Percentiles rank a stretch among this genome's conserved stretches.
Evolutionary conservation across 2,797 vertebrate species (phyloP).

Genomic region (Kryptopterus vitreolus): DNA sequence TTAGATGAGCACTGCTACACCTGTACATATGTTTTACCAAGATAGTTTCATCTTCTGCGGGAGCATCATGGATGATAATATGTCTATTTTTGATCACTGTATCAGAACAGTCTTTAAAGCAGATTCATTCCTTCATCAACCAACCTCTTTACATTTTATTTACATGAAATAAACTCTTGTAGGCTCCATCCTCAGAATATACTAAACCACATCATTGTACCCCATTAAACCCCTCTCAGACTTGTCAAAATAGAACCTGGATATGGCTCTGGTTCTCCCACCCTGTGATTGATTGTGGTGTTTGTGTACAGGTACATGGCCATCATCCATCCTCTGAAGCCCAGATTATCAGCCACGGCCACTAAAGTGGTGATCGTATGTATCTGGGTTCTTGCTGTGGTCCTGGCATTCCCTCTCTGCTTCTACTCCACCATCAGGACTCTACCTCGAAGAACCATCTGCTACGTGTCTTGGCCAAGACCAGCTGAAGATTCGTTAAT

Average conservation of each 20-base stretch:
- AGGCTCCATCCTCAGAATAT: too few relatives aligned
- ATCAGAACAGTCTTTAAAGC: too few relatives aligned
- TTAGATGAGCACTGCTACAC: too few relatives aligned
- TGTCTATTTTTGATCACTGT: too few relatives aligned
- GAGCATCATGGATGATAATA: too few relatives aligned
- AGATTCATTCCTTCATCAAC: too few relatives aligned
- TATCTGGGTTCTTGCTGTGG: slow-evolving; percentile 83
- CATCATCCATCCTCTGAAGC: slow-evolving; percentile 85
- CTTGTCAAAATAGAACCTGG: background rate
- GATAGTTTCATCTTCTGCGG: too few relatives aligned
- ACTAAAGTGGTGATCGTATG: slow-evolving; percentile 82
- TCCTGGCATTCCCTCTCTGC: slow-evolving; percentile 82
- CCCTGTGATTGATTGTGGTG: background rate
- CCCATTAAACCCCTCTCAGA: background rate
- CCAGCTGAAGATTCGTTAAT: slow-evolving; percentile 77
- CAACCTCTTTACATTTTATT: too few relatives aligned
- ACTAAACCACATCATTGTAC: too few relatives aligned
- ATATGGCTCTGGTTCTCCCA: background rate
- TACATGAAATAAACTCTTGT: too few relatives aligned
- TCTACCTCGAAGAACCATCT: slow-evolving; percentile 78
- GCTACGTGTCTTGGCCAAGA: slow-evolving; percentile 84
- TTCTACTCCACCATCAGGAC: slow-evolving; percentile 82
- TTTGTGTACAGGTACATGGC: slow-evolving; percentile 79
- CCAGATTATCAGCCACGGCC: slow-evolving; percentile 80
- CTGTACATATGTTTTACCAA: too few relatives aligned